Percentiles rank a stretch among this genome's conserved stretches.
Conservation (phyloP, 2,113 vertebrate genomes). For the Ovibos moschatus region DNA sequence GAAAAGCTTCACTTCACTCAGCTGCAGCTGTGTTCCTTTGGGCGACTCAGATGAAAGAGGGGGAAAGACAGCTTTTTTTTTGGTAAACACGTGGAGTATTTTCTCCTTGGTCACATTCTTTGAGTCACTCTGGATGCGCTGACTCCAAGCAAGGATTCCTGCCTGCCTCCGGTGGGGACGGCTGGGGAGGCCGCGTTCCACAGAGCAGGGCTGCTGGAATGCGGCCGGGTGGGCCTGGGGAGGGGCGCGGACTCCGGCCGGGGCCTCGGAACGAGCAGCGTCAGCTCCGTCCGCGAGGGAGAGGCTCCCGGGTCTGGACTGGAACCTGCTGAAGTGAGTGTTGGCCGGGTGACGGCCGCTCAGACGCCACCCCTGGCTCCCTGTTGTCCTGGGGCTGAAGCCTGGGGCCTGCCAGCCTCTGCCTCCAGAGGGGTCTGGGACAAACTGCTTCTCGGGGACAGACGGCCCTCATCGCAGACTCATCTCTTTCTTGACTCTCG, state of each 20-base stretch:
- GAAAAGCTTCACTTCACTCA: background rate
- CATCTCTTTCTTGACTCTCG: background rate
- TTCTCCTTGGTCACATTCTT: slow-evolving; percentile 56
- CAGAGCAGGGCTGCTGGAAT: background rate
- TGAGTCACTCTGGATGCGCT: background rate
- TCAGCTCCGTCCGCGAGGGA: background rate
- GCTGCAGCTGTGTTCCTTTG: slow-evolving; percentile 67
- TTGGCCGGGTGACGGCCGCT: background rate
- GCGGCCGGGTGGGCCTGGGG: background rate
- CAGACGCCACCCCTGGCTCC: background rate
- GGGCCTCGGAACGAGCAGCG: background rate
- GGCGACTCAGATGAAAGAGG: slow-evolving; percentile 55
- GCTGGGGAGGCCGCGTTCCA: background rate
- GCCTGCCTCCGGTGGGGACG: background rate
- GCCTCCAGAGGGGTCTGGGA: background rate
- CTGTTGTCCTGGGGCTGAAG: background rate
- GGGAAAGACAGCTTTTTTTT: background rate
- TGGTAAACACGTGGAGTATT: slow-evolving; percentile 36
- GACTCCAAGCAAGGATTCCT: slow-evolving; percentile 18
- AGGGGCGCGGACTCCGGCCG: accelerated
- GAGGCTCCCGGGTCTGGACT: background rate
- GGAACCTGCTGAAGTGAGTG: background rate
- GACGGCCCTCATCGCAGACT: background rate
- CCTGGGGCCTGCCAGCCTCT: background rate
- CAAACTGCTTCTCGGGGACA: background rate